Conservation (phyloP, 2,888 invertebrate genomes). For the Diplazon laetatorius region DNA sequence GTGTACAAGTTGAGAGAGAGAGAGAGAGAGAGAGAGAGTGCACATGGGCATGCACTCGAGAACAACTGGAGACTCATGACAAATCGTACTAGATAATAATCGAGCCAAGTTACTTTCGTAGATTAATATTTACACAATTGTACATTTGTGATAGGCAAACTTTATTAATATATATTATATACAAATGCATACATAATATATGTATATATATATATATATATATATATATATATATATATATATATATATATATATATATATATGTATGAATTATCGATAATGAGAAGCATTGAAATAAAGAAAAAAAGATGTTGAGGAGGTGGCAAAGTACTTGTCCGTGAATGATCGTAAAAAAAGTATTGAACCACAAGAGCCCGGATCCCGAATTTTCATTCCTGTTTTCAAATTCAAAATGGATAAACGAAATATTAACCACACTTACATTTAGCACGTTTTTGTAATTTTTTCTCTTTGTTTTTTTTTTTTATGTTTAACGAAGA, state of each 20-base stretch:
- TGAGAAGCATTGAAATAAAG: slow-evolving; percentile 46
- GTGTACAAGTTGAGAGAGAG: slow-evolving; percentile 28
- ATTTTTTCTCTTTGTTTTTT: too few relatives aligned
- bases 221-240: slow-evolving; percentile 34
- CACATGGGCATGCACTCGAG: not conserved
- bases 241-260: slow-evolving; percentile 6
- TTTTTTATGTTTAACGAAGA: too few relatives aligned
- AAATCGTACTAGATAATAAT: slow-evolving; percentile 38
- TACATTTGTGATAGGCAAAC: slow-evolving; percentile 60
- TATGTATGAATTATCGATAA: slow-evolving; percentile 37
- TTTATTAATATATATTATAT: slow-evolving; percentile 48
- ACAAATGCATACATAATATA: slow-evolving; percentile 22
- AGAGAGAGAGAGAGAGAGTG: not conserved
- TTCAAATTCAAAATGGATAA: too few relatives aligned
- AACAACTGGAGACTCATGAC: slow-evolving; percentile 20
- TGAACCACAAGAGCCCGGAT: too few relatives aligned
- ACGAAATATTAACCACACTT: too few relatives aligned
- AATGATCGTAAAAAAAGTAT: too few relatives aligned
- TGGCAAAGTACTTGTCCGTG: not conserved
- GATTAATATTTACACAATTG: slow-evolving; percentile 60
- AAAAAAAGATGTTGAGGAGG: slow-evolving; percentile 21
- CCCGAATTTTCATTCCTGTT: too few relatives aligned
- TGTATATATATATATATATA: slow-evolving; percentile 23
- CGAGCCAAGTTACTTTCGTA: slow-evolving; percentile 51
- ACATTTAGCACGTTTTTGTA: too few relatives aligned